Base-by-base conservation (phyloP, 2,113 vertebrate species). In the Cephalopholis sonnerati region DNA sequence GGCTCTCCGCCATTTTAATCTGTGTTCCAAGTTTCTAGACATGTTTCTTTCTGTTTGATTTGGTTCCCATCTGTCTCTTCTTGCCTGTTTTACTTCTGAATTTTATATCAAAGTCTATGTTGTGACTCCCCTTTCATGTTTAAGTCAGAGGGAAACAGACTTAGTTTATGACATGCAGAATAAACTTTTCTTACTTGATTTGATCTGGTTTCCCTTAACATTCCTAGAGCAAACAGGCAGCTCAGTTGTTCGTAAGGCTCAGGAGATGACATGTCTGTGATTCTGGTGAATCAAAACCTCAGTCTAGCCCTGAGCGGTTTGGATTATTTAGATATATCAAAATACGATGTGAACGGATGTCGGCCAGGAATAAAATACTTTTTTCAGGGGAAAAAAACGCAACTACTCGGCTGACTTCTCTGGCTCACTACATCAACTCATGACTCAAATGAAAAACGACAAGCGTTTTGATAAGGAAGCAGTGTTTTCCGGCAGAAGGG, bases 391-490 rank as follows among this genome's bases (percentile, higher is more conserved):
- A 64, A 71, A 44, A 58, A 12, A 36, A 2, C 4, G 64, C 12
- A 36, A 22, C 15, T 25, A 0, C 16, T 80, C 20, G 20, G 25
- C 46, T 66, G 36, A 78, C 25, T 71, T 74, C 24, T 32, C 44
- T 72, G 68, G 12, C 51, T 41, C n/a, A 7, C 59, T 41, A 32
- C 53, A 51, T 75, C 20, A 64, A 51, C 77, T 64, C 59, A 46
- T 85, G 77, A 82, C 78, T 74, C 51, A 22, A 89, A 85, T 79
- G 18, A 81, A 70, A 77, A 54, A 66, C 1, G 27, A 79, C 70
- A 84, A 64, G 59, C 27, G 17, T 73, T 86, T 75, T 68, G 53
- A 89, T 81, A 81, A 83, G 63, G 63, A 79, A 32, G 69, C 32
- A 24, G 39, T 68, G 66, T 61, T 81, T 83, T 78, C 44, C 63